These are phyloP conservation scores for Antechinus flavipes DNA, from an alignment of 2,113 vertebrate genomes.

Conservation along the genomic window DNA sequence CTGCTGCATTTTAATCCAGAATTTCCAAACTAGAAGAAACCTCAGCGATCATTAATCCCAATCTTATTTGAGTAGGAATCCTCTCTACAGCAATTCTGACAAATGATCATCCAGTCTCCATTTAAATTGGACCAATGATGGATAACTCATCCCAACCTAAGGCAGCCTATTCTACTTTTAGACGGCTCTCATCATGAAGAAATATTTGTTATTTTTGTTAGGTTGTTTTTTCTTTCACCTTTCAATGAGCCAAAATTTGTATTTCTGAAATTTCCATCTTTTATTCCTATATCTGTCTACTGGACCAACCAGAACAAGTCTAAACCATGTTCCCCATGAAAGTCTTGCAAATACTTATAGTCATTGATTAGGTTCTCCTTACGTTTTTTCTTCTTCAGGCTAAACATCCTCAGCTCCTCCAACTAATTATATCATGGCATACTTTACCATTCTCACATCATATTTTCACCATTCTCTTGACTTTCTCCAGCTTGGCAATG, in stretches of 20 bases:
- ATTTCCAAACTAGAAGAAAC: neutral
- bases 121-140: neutral
- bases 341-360: neutral
- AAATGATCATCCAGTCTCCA: neutral
- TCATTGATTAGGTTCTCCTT: neutral
- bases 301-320: neutral
- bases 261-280: neutral
- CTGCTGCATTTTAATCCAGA: constrained; percentile 14
- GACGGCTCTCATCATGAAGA: neutral
- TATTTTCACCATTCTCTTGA: neutral
- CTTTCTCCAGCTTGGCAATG: neutral
- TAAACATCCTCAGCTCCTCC: neutral
- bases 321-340: neutral
- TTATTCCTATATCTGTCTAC: neutral
- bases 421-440: neutral
- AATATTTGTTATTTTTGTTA: too few species aligned
- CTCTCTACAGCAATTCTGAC: neutral
- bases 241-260: neutral
- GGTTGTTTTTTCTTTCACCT: neutral
- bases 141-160: neutral
- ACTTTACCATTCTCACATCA: neutral
- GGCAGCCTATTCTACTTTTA: neutral
- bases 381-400: neutral
- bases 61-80: neutral
- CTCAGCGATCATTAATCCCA: neutral